Percentiles rank a stretch among this genome's conserved stretches.
phyloP scores from a whole-genome alignment of 2,888 invertebrate genomes.

The Eupithecia vulgata region DNA sequence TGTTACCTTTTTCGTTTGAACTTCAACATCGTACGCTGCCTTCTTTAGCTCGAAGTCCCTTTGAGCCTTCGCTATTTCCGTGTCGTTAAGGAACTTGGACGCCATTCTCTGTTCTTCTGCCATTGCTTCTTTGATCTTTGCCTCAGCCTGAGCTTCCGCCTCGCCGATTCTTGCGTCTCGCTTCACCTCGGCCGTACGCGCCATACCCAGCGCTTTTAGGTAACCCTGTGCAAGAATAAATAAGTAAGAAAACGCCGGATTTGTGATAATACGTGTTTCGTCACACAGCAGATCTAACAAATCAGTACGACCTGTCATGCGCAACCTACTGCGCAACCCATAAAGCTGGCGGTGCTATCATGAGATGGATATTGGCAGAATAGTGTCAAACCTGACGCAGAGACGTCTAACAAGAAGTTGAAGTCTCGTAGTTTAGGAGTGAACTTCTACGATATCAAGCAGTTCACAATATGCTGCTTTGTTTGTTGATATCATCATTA shows the following conservation, averaged over 20 bases:
- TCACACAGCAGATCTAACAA: not conserved
- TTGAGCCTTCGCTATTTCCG: conserved; percentile 98
- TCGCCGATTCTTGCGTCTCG: conserved; percentile 98
- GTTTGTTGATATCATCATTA: not conserved
- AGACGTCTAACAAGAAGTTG: too few relatives aligned
- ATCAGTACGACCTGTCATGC: not conserved
- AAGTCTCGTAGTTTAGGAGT: not conserved
- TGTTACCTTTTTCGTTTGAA: conserved; percentile 93
- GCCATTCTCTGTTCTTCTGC: conserved; percentile 99
- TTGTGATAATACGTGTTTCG: too few relatives aligned
- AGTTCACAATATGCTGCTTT: not conserved
- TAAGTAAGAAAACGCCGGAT: not conserved
- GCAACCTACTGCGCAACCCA: too few relatives aligned
- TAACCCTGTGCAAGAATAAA: conserved; percentile 88
- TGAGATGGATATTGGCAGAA: too few relatives aligned
- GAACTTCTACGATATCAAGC: not conserved
- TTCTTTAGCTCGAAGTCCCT: conserved; percentile 98
- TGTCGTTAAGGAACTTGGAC: conserved; percentile 96
- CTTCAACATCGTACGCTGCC: conserved; percentile 98
- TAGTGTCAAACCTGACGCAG: too few relatives aligned
- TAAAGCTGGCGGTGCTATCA: too few relatives aligned
- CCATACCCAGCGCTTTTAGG: conserved; percentile 96
- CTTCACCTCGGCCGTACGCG: conserved; percentile 96
- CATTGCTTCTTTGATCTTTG: conserved; percentile 96
- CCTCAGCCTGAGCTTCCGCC: conserved; percentile 96